phyloP scores from a whole-genome alignment of 2,888 invertebrate species.

The Pocota personata region DNA sequence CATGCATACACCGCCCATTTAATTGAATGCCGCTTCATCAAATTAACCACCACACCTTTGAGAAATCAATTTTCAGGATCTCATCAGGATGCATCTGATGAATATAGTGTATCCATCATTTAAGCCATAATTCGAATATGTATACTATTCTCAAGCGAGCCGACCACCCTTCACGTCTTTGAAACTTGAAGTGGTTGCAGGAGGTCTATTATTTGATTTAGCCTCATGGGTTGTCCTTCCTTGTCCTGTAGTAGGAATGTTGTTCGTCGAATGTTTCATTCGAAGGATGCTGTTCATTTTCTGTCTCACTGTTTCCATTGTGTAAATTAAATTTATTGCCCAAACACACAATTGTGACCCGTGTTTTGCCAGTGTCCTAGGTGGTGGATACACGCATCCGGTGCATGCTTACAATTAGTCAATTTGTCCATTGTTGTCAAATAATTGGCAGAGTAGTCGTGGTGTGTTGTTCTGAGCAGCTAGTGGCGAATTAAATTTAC shows the following conservation, averaged over 20 bases:
- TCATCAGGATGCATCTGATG: not conserved
- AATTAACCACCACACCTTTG: not conserved
- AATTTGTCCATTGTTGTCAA: conserved; percentile 68
- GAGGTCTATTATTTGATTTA: conserved; percentile 11
- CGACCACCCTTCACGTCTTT: not conserved
- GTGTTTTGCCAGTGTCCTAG: conserved; percentile 41
- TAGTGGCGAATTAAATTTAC: conserved; percentile 50
- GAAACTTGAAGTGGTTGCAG: not conserved
- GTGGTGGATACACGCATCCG: conserved; percentile 39
- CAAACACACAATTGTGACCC: conserved; percentile 36
- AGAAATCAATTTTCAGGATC: conserved; percentile 7
- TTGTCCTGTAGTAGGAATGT: not conserved
- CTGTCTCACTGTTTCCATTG: conserved; percentile 45
- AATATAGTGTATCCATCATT: conserved; percentile 15
- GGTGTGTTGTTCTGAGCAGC: not conserved
- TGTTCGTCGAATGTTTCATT: conserved; percentile 23
- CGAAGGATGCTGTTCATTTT: not conserved
- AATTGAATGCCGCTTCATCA: not conserved
- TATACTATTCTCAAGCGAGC: conserved; percentile 12
- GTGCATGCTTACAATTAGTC: conserved; percentile 67
- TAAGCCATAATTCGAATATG: conserved; percentile 3
- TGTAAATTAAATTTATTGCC: conserved; percentile 63
- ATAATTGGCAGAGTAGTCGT: conserved; percentile 50
- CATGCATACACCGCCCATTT: not conserved
- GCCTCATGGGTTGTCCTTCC: not conserved